Conservation (phyloP, 2,113 vertebrate species). For the Nothobranchius furzeri region DNA sequence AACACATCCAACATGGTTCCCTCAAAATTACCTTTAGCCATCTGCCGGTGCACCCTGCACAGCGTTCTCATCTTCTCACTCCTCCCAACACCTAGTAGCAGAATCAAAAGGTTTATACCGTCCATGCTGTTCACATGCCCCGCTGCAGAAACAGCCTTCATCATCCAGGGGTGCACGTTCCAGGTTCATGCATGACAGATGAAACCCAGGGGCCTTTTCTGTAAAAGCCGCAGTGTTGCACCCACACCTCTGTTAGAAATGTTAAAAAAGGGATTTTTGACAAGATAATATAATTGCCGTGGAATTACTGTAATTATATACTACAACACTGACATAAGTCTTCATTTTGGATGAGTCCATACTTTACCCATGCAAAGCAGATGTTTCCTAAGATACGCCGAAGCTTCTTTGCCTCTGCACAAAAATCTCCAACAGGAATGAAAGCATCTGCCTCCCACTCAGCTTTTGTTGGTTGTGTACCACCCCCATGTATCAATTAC, state of each 20-base stretch:
- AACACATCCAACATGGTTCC: slow-evolving; percentile 14
- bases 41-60: slow-evolving; percentile 29
- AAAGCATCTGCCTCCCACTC: background rate
- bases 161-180: slow-evolving; percentile 54
- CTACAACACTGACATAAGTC: slow-evolving; percentile 4
- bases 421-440: background rate
- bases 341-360: slow-evolving; percentile 7
- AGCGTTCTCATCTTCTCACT: slow-evolving; percentile 7
- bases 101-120: slow-evolving; percentile 65
- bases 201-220: slow-evolving; percentile 36
- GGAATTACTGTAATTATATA: slow-evolving; percentile 30
- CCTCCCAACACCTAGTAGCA: slow-evolving; percentile 31
- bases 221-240: slow-evolving; percentile 47
- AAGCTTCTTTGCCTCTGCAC: background rate
- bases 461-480: background rate
- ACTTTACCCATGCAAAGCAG: background rate
- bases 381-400: background rate
- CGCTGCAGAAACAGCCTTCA: slow-evolving; percentile 54
- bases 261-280: slow-evolving; percentile 22
- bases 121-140: slow-evolving; percentile 51
- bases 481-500: slow-evolving; percentile 10
- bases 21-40: slow-evolving; percentile 45
- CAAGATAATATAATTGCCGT: slow-evolving; percentile 18
- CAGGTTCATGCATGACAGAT: slow-evolving; percentile 50
- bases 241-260: slow-evolving; percentile 17